These are phyloP conservation scores for Cosmorhoe ocellata DNA, from an alignment of 2,888 invertebrate species.

Conservation along the genomic window DNA sequence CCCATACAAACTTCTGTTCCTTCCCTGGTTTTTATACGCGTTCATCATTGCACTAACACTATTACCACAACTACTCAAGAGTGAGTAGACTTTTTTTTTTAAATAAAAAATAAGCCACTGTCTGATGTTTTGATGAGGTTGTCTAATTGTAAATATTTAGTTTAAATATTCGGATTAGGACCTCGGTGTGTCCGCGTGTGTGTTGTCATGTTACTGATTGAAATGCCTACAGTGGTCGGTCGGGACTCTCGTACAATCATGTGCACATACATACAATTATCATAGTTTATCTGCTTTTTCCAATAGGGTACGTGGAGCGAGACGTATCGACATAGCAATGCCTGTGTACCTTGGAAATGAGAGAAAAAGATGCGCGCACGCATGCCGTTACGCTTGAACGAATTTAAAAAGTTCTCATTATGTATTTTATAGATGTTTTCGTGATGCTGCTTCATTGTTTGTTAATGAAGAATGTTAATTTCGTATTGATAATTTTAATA, in stretches of 20 bases:
- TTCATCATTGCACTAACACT: conserved; percentile 58
- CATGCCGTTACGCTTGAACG: conserved; percentile 64
- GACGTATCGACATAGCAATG: conserved; percentile 68
- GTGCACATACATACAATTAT: conserved; percentile 73
- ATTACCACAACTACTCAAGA: conserved; percentile 5
- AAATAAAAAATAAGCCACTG: conserved; percentile 70
- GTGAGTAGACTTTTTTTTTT: conserved; percentile 67
- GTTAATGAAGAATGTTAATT: conserved; percentile 20
- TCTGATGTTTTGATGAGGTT: conserved; percentile 39
- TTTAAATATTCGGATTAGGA: conserved; percentile 67
- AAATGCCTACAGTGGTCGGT: conserved; percentile 57
- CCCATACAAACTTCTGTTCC: conserved; percentile 67
- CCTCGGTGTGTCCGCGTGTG: conserved; percentile 50
- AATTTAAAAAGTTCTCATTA: conserved; percentile 74
- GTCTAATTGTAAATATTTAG: conserved; percentile 67
- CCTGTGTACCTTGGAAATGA: conserved; percentile 62
- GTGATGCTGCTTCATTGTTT: conserved; percentile 24
- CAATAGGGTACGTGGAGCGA: conserved; percentile 74
- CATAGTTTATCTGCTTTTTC: conserved; percentile 79
- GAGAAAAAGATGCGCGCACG: conserved; percentile 64
- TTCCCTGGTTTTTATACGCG: conserved; percentile 63
- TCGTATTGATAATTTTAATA: conserved; percentile 2
- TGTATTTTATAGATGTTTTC: conserved; percentile 37
- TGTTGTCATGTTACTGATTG: conserved; percentile 52
- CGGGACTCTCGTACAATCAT: conserved; percentile 49